Percentiles rank a stretch among this genome's conserved stretches.
Conservation (phyloP, 2,797 vertebrate genomes). For the Streptopelia turtur region DNA sequence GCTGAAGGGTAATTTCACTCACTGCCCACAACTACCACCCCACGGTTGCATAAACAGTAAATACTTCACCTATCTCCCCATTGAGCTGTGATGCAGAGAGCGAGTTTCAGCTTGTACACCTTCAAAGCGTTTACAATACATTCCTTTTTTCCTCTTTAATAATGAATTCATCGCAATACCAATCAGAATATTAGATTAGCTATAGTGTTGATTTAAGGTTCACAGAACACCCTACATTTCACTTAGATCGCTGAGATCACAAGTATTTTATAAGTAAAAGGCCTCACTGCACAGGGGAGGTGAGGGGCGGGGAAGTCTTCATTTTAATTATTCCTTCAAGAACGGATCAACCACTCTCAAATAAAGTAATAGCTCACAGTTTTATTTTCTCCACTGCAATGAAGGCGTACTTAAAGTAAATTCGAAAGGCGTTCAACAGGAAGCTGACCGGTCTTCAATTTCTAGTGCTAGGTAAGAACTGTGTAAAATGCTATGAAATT, state of each 20-base stretch:
- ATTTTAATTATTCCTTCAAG: not conserved
- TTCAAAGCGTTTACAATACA: conserved; percentile 1
- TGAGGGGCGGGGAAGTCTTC: not conserved
- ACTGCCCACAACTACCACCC: conserved; percentile 13
- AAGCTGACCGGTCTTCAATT: not conserved
- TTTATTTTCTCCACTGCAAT: not conserved
- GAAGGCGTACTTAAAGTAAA: not conserved
- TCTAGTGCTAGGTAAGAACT: not conserved
- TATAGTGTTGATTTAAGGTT: not conserved
- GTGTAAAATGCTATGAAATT: not conserved
- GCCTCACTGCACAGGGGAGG: accelerated
- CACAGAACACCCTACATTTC: not conserved
- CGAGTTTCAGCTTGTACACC: not conserved
- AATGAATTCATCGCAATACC: not conserved
- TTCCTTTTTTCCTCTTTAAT: not conserved
- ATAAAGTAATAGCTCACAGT: not conserved
- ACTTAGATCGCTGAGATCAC: not conserved
- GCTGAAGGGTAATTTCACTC: not conserved
- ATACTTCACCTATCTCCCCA: not conserved
- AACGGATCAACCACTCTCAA: not conserved
- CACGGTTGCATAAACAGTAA: not conserved
- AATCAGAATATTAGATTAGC: not conserved
- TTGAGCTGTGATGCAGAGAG: not conserved
- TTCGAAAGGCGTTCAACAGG: not conserved
- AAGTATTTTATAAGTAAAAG: not conserved